Percentiles rank a stretch among this genome's conserved stretches.
phyloP scores from a whole-genome alignment of 2,888 invertebrate species.

The Parnassius smintheus region DNA sequence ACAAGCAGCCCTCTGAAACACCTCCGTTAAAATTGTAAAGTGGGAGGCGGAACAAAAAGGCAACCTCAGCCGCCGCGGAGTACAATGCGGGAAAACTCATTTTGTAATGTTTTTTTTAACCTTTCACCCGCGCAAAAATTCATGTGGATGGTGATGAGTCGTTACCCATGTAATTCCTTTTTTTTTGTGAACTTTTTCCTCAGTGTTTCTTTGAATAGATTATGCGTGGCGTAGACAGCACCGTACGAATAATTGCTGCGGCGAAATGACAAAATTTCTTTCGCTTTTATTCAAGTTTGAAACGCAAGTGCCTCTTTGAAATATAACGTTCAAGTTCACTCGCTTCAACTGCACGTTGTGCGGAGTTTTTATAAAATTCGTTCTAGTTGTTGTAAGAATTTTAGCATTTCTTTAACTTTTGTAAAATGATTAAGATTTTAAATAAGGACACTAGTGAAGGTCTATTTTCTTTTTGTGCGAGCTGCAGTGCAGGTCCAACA shows the following conservation, averaged over 20 bases:
- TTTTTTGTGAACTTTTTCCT: slow-evolving; percentile 9
- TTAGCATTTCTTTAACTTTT: background rate
- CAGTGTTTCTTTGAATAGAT: slow-evolving; percentile 26
- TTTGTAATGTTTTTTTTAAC: slow-evolving; percentile 40
- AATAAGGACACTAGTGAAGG: no score
- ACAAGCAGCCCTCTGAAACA: slow-evolving; percentile 35
- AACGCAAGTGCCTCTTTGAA: slow-evolving; percentile 25
- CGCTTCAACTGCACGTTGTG: slow-evolving; percentile 7
- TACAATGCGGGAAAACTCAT: slow-evolving; percentile 41
- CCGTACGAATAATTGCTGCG: slow-evolving; percentile 25
- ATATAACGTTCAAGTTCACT: slow-evolving; percentile 20
- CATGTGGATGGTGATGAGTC: slow-evolving; percentile 38
- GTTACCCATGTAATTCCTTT: slow-evolving; percentile 32
- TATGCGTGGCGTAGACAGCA: slow-evolving; percentile 23
- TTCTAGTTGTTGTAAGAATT: background rate
- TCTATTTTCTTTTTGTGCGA: no score
- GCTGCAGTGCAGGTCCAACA: no score
- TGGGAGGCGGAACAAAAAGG: slow-evolving; percentile 31
- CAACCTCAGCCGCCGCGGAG: slow-evolving; percentile 23
- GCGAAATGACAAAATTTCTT: slow-evolving; percentile 27
- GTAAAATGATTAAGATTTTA: background rate
- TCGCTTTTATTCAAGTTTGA: slow-evolving; percentile 22
- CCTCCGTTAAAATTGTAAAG: slow-evolving; percentile 39
- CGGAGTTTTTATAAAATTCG: background rate
- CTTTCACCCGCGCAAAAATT: slow-evolving; percentile 34